Conservation (phyloP, 1,140 invertebrate genomes). For the Melanaphis sacchari region DNA sequence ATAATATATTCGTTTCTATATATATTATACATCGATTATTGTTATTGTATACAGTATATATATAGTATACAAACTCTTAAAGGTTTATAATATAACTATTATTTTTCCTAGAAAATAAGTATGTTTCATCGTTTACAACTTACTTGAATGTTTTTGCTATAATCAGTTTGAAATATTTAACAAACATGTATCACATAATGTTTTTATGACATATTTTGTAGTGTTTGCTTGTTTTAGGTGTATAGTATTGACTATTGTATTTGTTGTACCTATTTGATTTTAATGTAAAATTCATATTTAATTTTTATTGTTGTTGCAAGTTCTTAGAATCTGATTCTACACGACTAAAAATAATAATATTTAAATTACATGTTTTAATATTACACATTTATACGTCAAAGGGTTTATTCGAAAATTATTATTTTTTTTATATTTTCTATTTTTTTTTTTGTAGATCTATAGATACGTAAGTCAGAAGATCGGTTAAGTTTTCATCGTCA, state of each 20-base stretch:
- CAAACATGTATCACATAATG: not conserved
- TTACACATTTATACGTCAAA: not conserved
- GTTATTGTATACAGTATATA: not conserved
- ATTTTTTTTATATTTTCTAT: not conserved
- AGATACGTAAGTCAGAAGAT: not conserved
- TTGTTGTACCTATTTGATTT: not conserved
- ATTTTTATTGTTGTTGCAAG: not conserved
- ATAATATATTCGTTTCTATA: too few species aligned
- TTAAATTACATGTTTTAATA: not conserved
- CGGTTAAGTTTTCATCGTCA: not conserved
- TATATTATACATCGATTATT: not conserved
- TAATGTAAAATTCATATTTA: not conserved
- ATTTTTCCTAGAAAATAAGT: not conserved
- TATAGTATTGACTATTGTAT: not conserved
- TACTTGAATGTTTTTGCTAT: not conserved
- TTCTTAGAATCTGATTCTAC: too few species aligned
- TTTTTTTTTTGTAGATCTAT: not conserved
- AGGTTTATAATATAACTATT: not conserved
- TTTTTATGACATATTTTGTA: not conserved
- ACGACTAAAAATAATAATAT: too few species aligned
- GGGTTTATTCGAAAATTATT: not conserved
- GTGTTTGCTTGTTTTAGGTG: not conserved
- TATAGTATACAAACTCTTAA: too few species aligned
- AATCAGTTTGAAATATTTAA: not conserved
- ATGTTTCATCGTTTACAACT: not conserved